Evolutionary conservation across 2,888 invertebrate species (phyloP).

Genomic region (Pollenia amentaria): DNA sequence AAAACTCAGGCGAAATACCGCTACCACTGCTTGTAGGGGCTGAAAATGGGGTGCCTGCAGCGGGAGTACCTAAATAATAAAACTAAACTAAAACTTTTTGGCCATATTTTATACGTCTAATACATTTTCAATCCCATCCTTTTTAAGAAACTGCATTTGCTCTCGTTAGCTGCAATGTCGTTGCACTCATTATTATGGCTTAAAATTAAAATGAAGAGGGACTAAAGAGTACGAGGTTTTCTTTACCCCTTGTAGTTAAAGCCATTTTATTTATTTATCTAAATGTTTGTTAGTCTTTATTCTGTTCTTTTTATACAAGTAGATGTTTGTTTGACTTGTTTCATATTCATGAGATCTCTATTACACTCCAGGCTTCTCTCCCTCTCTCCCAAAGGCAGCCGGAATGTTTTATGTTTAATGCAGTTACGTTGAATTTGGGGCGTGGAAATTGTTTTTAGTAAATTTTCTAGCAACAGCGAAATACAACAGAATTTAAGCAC

Average conservation of each 20-base stretch:
- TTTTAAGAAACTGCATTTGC: constrained; percentile 25
- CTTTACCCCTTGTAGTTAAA: constrained; percentile 39
- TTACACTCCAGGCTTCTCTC: constrained; percentile 5
- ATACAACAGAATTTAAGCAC: neutral
- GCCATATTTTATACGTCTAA: constrained; percentile 61
- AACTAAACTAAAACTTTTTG: constrained; percentile 52
- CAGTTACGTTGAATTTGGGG: constrained; percentile 79
- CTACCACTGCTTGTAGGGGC: neutral
- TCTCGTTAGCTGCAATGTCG: constrained; percentile 78
- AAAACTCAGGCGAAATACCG: neutral
- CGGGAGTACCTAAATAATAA: constrained; percentile 33
- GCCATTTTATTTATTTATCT: constrained; percentile 80
- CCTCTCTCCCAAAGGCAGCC: constrained; percentile 56
- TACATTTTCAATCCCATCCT: constrained; percentile 22
- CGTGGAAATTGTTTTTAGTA: constrained; percentile 75
- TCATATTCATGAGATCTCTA: constrained; percentile 70
- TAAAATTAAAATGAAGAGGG: neutral
- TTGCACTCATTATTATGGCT: constrained; percentile 82
- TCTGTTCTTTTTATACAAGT: neutral
- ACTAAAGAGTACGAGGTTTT: constrained; percentile 6
- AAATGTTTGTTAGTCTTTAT: constrained; percentile 54
- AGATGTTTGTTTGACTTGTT: constrained; percentile 35
- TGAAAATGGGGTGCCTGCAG: neutral
- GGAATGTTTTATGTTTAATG: constrained; percentile 82
- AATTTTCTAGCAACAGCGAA: constrained; percentile 44